Conservation (phyloP, 2,113 vertebrate genomes). For the Rutilus rutilus region DNA sequence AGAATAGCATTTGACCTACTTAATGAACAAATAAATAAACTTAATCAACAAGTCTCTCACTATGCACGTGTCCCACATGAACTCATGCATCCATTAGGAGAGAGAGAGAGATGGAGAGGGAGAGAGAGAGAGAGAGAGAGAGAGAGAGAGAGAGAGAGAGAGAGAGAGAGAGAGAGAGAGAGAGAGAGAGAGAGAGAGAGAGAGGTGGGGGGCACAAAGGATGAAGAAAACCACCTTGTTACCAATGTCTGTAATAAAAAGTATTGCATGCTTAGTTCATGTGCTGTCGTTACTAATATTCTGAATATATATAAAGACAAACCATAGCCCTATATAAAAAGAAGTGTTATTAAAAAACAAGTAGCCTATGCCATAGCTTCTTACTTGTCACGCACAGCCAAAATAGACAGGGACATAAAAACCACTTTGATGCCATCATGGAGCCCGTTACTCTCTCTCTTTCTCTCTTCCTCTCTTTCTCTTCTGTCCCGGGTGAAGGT, state of each 20-base stretch:
- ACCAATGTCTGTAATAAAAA: neutral
- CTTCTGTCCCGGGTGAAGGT: conserved; percentile 21
- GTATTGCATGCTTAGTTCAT: neutral
- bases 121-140: conserved; percentile 31
- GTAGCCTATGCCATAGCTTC: conserved; percentile 8
- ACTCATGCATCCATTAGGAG: neutral
- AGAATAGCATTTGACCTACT: neutral
- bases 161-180: conserved; percentile 33
- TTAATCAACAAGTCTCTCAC: conserved; percentile 14
- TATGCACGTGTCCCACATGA: neutral
- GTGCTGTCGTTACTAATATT: neutral
- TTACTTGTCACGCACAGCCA: conserved; percentile 48
- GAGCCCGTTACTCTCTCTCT: neutral
- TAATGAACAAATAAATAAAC: neutral
- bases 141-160: conserved; percentile 25
- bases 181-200: conserved; percentile 39
- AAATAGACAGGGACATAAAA: conserved; percentile 33
- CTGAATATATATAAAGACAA: no score
- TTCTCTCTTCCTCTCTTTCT: neutral
- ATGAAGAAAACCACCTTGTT: conserved; percentile 21
- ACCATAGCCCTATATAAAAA: no score
- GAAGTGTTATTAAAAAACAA: neutral
- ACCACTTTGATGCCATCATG: conserved; percentile 39
- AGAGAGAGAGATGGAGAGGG: conserved; percentile 28
- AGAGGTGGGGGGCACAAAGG: neutral